These are phyloP conservation scores for Neolamprologus multifasciatus DNA, from an alignment of 2,797 vertebrate species.

Conservation along the genomic window DNA sequence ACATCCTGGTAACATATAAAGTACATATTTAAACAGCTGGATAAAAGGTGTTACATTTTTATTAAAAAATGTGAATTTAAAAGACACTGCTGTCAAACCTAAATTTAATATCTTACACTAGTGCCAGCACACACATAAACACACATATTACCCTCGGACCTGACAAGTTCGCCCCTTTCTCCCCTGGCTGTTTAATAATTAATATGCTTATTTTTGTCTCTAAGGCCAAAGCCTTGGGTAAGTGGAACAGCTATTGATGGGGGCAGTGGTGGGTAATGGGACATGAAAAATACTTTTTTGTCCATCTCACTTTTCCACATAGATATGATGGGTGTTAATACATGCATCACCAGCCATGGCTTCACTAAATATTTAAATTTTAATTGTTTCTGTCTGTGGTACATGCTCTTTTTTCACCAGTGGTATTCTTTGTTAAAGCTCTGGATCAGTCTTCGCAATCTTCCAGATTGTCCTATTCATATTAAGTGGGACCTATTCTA, in stretches of 20 bases:
- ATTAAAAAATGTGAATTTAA: not conserved
- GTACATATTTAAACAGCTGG: not conserved
- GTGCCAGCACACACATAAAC: conserved; percentile 11
- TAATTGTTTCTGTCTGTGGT: not conserved
- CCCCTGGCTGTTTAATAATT: conserved; percentile 65
- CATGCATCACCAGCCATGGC: conserved; percentile 11
- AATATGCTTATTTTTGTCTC: conserved; percentile 66
- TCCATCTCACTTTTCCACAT: conserved; percentile 36
- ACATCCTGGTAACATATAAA: not conserved
- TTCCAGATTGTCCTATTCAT: not conserved
- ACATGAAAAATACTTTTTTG: conserved; percentile 55
- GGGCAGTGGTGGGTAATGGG: conserved; percentile 59
- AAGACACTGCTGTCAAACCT: conserved; percentile 5
- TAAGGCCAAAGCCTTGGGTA: conserved; percentile 42
- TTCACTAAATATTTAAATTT: not conserved
- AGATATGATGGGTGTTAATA: conserved; percentile 30
- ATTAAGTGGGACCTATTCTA: not conserved
- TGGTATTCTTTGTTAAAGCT: not conserved
- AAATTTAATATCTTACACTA: conserved; percentile 23
- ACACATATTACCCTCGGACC: conserved; percentile 33
- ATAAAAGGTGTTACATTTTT: not conserved
- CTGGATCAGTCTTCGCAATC: not conserved
- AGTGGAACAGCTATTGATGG: conserved; percentile 54
- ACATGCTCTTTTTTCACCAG: not conserved
- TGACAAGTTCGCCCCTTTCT: conserved; percentile 30